Conservation (phyloP, 2,113 vertebrate species). For the Morone chrysops region DNA sequence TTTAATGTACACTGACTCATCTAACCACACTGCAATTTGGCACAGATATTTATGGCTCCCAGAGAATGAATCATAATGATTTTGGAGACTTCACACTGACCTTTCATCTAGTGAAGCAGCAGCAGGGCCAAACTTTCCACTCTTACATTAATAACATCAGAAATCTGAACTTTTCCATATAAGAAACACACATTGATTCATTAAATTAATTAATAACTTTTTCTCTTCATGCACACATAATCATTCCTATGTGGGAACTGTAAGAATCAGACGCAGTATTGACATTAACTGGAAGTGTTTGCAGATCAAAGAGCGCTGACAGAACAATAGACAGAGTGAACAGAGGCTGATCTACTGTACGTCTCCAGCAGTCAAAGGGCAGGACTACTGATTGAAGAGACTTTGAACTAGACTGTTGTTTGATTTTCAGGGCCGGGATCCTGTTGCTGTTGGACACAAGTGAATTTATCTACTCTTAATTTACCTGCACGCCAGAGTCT, state of each 20-base stretch:
- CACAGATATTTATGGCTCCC: too few species aligned
- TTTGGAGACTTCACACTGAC: background rate
- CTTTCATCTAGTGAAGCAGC: background rate
- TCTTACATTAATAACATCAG: background rate
- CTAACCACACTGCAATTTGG: too few species aligned
- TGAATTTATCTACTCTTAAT: constrained; percentile 26
- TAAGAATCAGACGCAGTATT: background rate
- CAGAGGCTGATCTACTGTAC: constrained; percentile 1
- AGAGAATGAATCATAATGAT: too few species aligned
- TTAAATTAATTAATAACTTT: background rate
- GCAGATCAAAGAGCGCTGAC: constrained; percentile 45
- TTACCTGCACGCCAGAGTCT: background rate
- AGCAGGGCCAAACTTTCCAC: background rate
- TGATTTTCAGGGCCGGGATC: constrained; percentile 62
- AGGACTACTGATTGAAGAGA: constrained; percentile 49
- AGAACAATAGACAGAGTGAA: constrained; percentile 47
- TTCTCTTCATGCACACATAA: background rate
- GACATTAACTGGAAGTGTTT: constrained; percentile 22
- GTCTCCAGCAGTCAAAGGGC: constrained; percentile 51
- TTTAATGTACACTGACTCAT: background rate
- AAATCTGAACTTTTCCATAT: background rate
- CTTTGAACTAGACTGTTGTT: constrained; percentile 72
- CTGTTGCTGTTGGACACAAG: constrained; percentile 45
- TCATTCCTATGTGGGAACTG: background rate
- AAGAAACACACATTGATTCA: too few species aligned